A percentile compares a stretch with the other conserved stretches of the same genome.
Conservation (phyloP, 2,113 vertebrate genomes). For the Setophaga kirtlandii region DNA sequence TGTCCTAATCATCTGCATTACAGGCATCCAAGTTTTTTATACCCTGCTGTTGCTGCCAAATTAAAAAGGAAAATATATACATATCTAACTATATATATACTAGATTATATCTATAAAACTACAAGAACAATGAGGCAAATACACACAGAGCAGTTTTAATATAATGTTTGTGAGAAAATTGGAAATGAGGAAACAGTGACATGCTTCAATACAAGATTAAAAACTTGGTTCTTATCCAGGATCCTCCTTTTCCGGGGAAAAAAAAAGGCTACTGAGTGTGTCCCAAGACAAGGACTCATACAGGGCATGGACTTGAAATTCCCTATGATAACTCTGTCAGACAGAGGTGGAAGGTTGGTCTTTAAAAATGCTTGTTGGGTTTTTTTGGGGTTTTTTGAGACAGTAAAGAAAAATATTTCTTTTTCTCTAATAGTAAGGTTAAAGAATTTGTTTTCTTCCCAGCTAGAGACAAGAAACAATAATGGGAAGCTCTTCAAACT, state of each 20-base stretch:
- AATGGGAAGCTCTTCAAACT: conserved; percentile 56
- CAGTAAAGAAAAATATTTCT: background rate
- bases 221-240: background rate
- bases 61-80: background rate
- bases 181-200: background rate
- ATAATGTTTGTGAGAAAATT: background rate
- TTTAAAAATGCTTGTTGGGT: background rate
- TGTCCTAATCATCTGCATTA: background rate
- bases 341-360: background rate
- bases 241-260: background rate
- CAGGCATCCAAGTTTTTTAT: background rate
- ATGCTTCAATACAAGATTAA: background rate
- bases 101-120: background rate
- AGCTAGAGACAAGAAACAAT: conserved; percentile 52
- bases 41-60: background rate
- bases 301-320: background rate
- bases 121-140: background rate
- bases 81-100: too few species aligned
- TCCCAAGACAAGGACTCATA: background rate
- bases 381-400: background rate
- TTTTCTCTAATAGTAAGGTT: background rate
- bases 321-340: background rate
- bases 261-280: background rate
- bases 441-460: conserved; percentile 38
- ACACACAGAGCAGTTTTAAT: background rate